These are phyloP conservation scores for Cephus rjabovi DNA, from an alignment of 2,888 invertebrate species.

Conservation along the genomic window DNA sequence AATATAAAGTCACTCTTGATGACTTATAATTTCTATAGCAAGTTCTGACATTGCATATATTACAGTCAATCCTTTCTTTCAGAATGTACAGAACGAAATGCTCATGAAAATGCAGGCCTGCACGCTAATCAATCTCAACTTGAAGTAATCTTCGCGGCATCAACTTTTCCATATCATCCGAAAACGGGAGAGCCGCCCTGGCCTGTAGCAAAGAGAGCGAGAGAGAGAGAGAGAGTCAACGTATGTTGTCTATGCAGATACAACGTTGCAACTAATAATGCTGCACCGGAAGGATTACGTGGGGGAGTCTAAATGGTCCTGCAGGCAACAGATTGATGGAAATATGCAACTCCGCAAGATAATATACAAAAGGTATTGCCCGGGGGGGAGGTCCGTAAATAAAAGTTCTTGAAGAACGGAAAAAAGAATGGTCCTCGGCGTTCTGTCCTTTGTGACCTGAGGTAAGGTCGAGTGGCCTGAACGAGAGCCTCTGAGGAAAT, in stretches of 20 bases:
- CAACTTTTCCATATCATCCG: background rate
- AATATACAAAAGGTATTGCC: background rate
- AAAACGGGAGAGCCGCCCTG: constrained; percentile 7
- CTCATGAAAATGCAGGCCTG: background rate
- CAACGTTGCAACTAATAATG: constrained; percentile 25
- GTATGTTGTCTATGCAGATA: background rate
- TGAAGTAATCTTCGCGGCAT: constrained; percentile 22
- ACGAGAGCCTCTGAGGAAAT: background rate
- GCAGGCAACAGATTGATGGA: background rate
- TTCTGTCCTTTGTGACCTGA: background rate
- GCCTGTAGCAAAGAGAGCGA: constrained; percentile 13
- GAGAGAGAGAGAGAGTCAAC: constrained; percentile 8
- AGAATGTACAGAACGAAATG: background rate
- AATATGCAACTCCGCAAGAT: background rate
- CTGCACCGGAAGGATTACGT: constrained; percentile 2
- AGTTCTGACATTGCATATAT: background rate
- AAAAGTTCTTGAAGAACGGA: background rate
- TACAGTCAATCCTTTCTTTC: background rate
- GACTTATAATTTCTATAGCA: background rate
- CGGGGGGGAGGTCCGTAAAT: background rate
- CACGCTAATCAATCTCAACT: constrained; percentile 25
- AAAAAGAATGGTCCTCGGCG: background rate
- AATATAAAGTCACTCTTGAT: background rate
- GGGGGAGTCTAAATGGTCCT: constrained; percentile 7
- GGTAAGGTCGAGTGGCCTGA: background rate